Evolutionary conservation across 1,140 invertebrate genomes (phyloP).

Genomic region (Temnothorax curvispinosus): DNA sequence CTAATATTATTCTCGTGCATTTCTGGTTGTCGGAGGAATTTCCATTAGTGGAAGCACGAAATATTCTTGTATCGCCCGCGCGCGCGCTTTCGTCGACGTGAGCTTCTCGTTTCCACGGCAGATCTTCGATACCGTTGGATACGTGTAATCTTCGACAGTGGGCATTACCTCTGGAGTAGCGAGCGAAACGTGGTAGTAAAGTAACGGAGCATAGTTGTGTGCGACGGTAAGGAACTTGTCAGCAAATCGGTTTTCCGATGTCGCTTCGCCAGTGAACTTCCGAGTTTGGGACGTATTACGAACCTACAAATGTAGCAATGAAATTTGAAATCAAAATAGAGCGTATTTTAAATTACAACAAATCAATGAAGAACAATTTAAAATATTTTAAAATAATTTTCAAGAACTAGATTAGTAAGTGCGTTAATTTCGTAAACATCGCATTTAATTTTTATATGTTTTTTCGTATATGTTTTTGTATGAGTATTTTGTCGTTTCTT

Average conservation of each 20-base stretch:
- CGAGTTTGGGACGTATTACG: background rate
- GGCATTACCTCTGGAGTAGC: conserved; percentile 38
- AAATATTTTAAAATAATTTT: background rate
- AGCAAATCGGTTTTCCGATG: conserved; percentile 58
- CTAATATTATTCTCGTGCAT: conserved; percentile 24
- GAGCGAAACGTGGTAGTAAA: conserved; percentile 47
- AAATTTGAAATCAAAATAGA: conserved; percentile 24
- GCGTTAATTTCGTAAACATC: background rate
- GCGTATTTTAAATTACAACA: background rate
- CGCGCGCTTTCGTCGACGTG: conserved; percentile 32
- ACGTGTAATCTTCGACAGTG: conserved; percentile 59
- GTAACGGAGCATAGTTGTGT: conserved; percentile 41
- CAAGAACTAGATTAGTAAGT: background rate
- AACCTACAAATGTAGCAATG: background rate
- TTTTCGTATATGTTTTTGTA: background rate
- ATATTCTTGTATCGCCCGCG: conserved; percentile 47
- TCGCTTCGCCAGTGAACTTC: background rate
- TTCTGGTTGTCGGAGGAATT: conserved; percentile 50
- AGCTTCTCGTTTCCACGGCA: conserved; percentile 51
- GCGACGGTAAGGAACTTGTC: conserved; percentile 46
- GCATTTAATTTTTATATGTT: background rate
- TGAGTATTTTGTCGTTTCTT: background rate
- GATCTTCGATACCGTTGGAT: conserved; percentile 55
- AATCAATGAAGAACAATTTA: background rate
- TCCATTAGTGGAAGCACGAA: conserved; percentile 49